A percentile compares a stretch with the other conserved stretches of the same genome.
Evolutionary conservation across 2,113 vertebrate species (phyloP).

Genomic region (Diadophis punctatus): DNA sequence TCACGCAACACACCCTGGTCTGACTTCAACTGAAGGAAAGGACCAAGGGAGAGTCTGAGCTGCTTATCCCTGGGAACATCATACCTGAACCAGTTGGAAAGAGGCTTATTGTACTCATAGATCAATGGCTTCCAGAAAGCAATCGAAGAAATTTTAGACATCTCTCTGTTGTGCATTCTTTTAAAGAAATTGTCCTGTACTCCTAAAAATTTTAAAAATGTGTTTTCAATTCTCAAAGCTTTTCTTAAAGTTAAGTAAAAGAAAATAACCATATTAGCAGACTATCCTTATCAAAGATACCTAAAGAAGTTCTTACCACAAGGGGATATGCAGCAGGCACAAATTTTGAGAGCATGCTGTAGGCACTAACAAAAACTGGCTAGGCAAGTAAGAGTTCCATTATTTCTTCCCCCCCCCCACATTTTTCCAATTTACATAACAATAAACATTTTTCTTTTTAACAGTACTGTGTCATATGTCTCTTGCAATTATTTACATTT

Average conservation of each 20-base stretch:
- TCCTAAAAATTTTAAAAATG: not conserved
- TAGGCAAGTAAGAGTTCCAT: not conserved
- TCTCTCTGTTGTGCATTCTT: not conserved
- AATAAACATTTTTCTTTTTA: no score
- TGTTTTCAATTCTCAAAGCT: not conserved
- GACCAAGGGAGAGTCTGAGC: not conserved
- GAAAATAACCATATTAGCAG: not conserved
- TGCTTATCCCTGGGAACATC: not conserved
- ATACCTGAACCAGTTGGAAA: not conserved
- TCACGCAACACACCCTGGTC: not conserved
- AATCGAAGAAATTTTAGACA: not conserved
- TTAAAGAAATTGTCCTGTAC: not conserved
- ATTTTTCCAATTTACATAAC: no score
- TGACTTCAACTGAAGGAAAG: not conserved
- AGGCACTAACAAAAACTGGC: not conserved
- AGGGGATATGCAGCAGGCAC: not conserved
- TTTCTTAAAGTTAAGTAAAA: not conserved
- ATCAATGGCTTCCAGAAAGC: not conserved
- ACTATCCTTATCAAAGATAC: not conserved
- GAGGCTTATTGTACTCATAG: not conserved
- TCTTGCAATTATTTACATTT: no score
- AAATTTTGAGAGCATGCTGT: not conserved
- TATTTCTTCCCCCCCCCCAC: not conserved
- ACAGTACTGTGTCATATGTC: no score
- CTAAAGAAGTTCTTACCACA: not conserved